phyloP scores from a whole-genome alignment of 2,113 vertebrate species.

The Microcebus tavaratra region DNA sequence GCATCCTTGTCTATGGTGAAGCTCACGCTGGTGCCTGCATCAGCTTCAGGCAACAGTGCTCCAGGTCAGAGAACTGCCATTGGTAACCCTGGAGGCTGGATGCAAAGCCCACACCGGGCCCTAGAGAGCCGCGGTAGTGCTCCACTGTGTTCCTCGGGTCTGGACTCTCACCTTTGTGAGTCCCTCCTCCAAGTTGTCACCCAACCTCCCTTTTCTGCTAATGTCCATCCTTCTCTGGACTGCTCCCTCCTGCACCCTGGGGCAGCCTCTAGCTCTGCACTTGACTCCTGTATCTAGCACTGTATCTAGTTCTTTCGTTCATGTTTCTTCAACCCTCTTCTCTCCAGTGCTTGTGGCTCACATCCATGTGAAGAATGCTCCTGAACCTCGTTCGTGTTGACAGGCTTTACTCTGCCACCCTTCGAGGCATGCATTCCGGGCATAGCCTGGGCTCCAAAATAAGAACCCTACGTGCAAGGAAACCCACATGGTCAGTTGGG shows the following conservation, averaged over 20 bases:
- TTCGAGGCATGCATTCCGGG: neutral
- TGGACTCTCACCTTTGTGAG: accelerated
- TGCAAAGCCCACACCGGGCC: neutral
- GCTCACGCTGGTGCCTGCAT: slow-evolving; percentile 84
- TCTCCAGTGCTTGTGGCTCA: neutral
- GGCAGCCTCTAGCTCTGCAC: neutral
- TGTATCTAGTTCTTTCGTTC: neutral
- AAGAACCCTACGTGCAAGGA: neutral
- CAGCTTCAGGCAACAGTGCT: slow-evolving; percentile 69
- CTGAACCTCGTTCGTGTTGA: neutral
- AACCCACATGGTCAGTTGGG: neutral
- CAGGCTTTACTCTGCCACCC: neutral
- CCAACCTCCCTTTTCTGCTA: neutral
- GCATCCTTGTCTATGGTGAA: slow-evolving; percentile 87
- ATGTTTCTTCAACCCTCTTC: neutral
- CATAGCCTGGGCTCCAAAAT: accelerated
- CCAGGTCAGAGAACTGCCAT: neutral
- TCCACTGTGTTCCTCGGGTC: neutral
- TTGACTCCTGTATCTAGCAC: neutral
- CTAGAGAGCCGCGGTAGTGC: neutral
- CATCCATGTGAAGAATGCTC: neutral
- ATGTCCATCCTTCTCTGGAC: neutral
- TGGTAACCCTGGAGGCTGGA: neutral
- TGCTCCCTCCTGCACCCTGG: neutral
- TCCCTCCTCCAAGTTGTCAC: neutral